These are phyloP conservation scores for Lordiphosa andalusiaca DNA, from an alignment of 2,888 invertebrate genomes.

Conservation along the genomic window DNA sequence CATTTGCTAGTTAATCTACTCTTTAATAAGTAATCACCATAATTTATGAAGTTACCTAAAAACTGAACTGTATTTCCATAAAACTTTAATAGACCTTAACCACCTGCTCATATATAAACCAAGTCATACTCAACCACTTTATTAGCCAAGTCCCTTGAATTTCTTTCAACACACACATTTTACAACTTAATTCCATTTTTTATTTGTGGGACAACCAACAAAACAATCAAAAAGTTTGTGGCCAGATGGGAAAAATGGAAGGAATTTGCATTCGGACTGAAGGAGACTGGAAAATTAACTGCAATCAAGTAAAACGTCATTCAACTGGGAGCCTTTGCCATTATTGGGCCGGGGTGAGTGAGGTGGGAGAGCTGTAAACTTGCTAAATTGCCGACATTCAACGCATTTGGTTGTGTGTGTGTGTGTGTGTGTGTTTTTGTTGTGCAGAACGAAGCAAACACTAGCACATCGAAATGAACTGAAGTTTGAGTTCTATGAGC, in stretches of 20 bases:
- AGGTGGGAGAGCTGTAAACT: conserved; percentile 54
- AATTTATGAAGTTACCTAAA: not conserved
- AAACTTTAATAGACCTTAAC: conserved; percentile 36
- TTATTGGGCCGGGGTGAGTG: conserved; percentile 31
- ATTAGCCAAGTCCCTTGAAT: conserved; percentile 41
- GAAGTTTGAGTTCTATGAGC: conserved; percentile 2
- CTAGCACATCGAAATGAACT: conserved; percentile 60
- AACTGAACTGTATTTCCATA: conserved; percentile 19
- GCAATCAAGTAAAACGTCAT: conserved; percentile 76
- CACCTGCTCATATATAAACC: conserved; percentile 1
- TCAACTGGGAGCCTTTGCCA: conserved; percentile 54
- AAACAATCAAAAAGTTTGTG: conserved; percentile 53
- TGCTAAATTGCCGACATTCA: conserved; percentile 74
- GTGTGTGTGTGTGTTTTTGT: conserved; percentile 3
- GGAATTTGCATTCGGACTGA: conserved; percentile 70
- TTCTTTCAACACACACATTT: conserved; percentile 59
- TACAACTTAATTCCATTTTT: conserved; percentile 62
- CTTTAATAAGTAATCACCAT: no score
- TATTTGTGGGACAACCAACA: conserved; percentile 51
- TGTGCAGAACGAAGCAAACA: conserved; percentile 9
- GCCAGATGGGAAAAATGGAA: conserved; percentile 21
- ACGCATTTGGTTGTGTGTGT: conserved; percentile 45
- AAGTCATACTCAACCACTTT: conserved; percentile 31
- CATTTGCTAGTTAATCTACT: no score
- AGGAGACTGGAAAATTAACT: conserved; percentile 64